phyloP scores from a whole-genome alignment of 2,888 invertebrate species.

The Archips crataeganus region DNA sequence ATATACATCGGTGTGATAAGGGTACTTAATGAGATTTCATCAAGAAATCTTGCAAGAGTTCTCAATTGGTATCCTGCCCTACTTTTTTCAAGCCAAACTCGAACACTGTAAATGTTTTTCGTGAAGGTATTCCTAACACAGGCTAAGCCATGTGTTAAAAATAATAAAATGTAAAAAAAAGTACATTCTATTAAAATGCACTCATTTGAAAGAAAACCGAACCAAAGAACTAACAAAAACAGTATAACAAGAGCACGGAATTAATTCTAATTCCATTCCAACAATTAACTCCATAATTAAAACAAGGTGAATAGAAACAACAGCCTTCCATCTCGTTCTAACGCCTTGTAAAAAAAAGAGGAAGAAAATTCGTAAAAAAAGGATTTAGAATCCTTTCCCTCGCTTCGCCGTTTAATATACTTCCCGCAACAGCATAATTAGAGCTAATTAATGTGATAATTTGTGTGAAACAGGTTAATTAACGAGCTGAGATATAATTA shows the following conservation, averaged over 20 bases:
- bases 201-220: neutral
- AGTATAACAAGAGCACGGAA: neutral
- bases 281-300: slow-evolving; percentile 6
- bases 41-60: too few relatives aligned
- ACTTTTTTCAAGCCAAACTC: too few relatives aligned
- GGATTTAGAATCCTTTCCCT: slow-evolving; percentile 14
- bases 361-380: neutral
- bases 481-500: slow-evolving; percentile 25
- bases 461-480: slow-evolving; percentile 17
- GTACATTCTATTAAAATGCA: neutral
- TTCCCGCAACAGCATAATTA: slow-evolving; percentile 7
- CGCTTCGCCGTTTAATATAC: neutral
- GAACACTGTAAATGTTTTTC: too few relatives aligned
- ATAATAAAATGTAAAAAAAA: neutral
- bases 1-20: too few relatives aligned
- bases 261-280: slow-evolving; percentile 4
- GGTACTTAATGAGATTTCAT: too few relatives aligned
- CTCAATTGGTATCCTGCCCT: too few relatives aligned
- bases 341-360: neutral
- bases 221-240: neutral
- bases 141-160: too few relatives aligned
- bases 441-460: slow-evolving; percentile 14
- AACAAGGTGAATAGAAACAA: slow-evolving; percentile 8
- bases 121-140: too few relatives aligned
- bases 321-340: neutral